A percentile compares a stretch with the other conserved stretches of the same genome.
Evolutionary conservation across 1,140 invertebrate genomes (phyloP).

Genomic region (Nymphalis io): DNA sequence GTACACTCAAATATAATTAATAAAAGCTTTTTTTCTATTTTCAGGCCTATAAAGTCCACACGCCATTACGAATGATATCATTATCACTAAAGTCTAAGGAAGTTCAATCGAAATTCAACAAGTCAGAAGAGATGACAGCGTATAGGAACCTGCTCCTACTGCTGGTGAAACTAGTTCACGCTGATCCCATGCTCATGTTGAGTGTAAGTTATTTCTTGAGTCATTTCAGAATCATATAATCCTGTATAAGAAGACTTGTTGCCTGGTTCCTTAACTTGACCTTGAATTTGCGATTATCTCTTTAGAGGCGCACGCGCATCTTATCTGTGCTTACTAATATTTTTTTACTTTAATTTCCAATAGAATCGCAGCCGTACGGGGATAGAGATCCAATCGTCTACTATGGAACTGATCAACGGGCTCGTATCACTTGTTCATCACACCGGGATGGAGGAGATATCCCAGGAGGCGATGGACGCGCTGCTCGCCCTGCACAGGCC

Average conservation of each 20-base stretch:
- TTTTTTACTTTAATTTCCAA: too few relatives aligned
- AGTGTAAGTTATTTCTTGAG: conserved; percentile 85
- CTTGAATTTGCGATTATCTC: too few relatives aligned
- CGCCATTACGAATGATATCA: conserved; percentile 93
- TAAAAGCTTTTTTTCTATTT: conserved; percentile 13
- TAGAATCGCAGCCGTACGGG: conserved; percentile 97
- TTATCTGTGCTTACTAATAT: too few relatives aligned
- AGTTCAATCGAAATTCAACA: conserved; percentile 90
- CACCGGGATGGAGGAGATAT: conserved; percentile 95
- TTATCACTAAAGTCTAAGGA: conserved; percentile 94
- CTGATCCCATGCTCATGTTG: conserved; percentile 96
- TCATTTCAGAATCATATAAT: too few relatives aligned
- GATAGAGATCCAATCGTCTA: conserved; percentile 97
- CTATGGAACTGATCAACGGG: conserved; percentile 97
- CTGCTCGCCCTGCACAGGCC: conserved; percentile 95
- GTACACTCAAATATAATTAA: not conserved
- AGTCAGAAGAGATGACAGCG: conserved; percentile 93
- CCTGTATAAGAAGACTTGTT: too few relatives aligned
- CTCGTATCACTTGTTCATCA: conserved; percentile 97
- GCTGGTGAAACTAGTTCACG: conserved; percentile 96
- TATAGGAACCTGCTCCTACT: conserved; percentile 93
- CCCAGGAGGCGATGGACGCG: conserved; percentile 98
- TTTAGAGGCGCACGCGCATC: too few relatives aligned
- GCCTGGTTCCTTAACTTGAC: too few relatives aligned
- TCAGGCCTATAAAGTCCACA: conserved; percentile 90